phyloP scores from a whole-genome alignment of 2,888 invertebrate species.

The Epistrophella euchroma region DNA sequence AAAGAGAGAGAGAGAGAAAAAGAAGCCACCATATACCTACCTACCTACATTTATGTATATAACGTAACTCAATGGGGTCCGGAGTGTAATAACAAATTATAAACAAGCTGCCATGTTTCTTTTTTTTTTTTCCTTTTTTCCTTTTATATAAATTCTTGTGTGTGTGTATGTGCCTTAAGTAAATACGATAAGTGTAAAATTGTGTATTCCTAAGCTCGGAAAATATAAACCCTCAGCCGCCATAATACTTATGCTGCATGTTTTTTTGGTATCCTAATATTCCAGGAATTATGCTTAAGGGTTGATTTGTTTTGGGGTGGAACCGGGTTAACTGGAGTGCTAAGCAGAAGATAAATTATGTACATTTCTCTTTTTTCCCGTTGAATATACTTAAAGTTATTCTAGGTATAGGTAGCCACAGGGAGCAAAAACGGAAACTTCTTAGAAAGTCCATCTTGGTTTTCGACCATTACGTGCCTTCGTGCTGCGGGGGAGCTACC shows the following conservation, averaged over 20 bases:
- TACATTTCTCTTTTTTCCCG: conserved; percentile 47
- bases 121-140: conserved; percentile 18
- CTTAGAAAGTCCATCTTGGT: conserved; percentile 66
- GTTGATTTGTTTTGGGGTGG: conserved; percentile 38
- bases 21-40: conserved; percentile 31
- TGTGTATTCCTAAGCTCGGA: conserved; percentile 50
- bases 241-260: conserved; percentile 1
- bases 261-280: conserved; percentile 61
- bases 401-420: not conserved
- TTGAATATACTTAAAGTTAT: not conserved
- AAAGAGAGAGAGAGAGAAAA: conserved; percentile 25
- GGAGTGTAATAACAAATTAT: conserved; percentile 65
- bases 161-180: conserved; percentile 26
- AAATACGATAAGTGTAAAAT: conserved; percentile 56
- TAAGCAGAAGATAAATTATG: conserved; percentile 69
- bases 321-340: conserved; percentile 17
- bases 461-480: conserved; percentile 45
- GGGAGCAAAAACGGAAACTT: conserved; percentile 40
- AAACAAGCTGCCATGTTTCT: conserved; percentile 58
- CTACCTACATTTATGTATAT: not conserved
- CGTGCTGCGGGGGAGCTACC: conserved; percentile 37
- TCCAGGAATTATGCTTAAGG: conserved; percentile 51
- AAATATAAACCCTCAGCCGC: conserved; percentile 18
- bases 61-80: conserved; percentile 8
- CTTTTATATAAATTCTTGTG: conserved; percentile 12